phyloP scores from a whole-genome alignment of 2,888 invertebrate species.

The Ceramica pisi region DNA sequence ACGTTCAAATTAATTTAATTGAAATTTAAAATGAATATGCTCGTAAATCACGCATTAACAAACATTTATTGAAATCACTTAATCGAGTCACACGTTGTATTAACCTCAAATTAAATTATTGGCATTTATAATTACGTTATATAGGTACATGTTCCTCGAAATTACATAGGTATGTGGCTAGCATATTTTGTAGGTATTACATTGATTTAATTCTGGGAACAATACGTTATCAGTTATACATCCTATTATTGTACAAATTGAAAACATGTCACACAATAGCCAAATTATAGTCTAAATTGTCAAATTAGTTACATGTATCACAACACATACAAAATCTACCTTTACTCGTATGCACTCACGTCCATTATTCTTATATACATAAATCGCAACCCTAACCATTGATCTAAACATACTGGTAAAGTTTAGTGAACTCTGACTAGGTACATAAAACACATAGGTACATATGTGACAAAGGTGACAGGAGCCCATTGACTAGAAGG shows the following conservation, averaged over 20 bases:
- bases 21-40: background rate
- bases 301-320: constrained; percentile 12
- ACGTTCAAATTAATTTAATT: constrained; percentile 15
- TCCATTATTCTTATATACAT: background rate
- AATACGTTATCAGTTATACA: background rate
- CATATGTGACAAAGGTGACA: constrained; percentile 30
- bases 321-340: background rate
- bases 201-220: background rate
- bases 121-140: too few relatives aligned
- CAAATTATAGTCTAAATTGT: constrained; percentile 13
- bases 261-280: constrained; percentile 6
- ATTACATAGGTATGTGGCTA: background rate
- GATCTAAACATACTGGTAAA: constrained; percentile 26
- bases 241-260: background rate
- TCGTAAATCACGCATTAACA: constrained; percentile 11
- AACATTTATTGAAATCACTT: constrained; percentile 6
- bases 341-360: background rate
- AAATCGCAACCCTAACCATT: constrained; percentile 1
- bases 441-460: constrained; percentile 13
- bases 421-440: constrained; percentile 23
- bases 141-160: too few relatives aligned
- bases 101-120: constrained; percentile 10
- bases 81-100: background rate
- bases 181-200: background rate
- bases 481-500: constrained; percentile 4